These are phyloP conservation scores for Bombus difficillimus DNA, from an alignment of 1,140 invertebrate species.

Conservation along the genomic window DNA sequence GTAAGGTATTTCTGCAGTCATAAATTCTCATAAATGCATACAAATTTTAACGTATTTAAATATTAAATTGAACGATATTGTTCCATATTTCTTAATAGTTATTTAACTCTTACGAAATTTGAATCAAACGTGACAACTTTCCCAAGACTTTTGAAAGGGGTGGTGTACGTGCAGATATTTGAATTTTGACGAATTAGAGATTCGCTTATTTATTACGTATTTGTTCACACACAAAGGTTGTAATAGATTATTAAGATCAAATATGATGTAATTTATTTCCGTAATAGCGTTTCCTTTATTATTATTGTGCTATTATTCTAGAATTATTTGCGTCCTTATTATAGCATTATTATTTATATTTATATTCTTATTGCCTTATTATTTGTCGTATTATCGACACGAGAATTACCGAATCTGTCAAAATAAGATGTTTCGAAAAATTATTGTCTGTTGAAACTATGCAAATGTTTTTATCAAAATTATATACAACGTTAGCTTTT, in stretches of 20 bases:
- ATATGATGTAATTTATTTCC: background rate
- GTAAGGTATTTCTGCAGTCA: no score
- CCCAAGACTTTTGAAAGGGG: background rate
- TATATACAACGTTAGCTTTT: no score
- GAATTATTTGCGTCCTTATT: no score
- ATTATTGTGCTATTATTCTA: background rate
- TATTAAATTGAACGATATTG: background rate
- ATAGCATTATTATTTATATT: background rate
- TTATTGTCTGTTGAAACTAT: no score
- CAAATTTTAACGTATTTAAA: background rate
- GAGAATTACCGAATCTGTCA: background rate
- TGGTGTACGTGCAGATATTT: no score
- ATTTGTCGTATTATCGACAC: background rate
- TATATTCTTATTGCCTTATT: background rate
- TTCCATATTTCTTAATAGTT: no score
- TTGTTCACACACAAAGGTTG: background rate
- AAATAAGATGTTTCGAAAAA: background rate
- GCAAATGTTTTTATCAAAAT: no score
- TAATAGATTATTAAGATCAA: background rate
- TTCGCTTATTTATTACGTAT: background rate
- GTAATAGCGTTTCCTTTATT: background rate
- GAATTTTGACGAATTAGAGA: background rate
- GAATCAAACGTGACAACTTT: no score
- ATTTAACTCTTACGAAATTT: no score
- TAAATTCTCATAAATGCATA: background rate